Evolutionary conservation across 2,888 invertebrate species (phyloP).

Genomic region (Epirrhoe alternata): DNA sequence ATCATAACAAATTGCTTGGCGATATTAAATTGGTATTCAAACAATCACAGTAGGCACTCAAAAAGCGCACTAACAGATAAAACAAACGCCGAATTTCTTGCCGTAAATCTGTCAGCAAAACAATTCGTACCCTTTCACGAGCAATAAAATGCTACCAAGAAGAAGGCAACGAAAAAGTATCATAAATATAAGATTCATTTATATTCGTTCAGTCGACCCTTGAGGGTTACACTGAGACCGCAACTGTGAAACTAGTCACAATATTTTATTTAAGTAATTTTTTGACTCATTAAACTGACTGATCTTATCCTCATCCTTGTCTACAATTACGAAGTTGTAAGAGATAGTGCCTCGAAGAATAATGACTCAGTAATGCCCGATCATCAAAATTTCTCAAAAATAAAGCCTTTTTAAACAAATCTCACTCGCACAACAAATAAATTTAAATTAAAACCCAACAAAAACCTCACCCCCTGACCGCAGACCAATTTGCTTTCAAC

Average conservation of each 20-base stretch:
- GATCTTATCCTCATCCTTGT: background rate
- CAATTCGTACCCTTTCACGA: constrained; percentile 84
- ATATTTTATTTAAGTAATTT: constrained; percentile 15
- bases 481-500: constrained; percentile 71
- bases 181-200: constrained; percentile 85
- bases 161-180: constrained; percentile 80
- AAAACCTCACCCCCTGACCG: constrained; percentile 68
- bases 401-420: constrained; percentile 34
- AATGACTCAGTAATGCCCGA: constrained; percentile 1
- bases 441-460: constrained; percentile 76
- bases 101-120: constrained; percentile 85
- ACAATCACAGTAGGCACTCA: constrained; percentile 61
- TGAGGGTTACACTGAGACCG: constrained; percentile 67
- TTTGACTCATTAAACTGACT: constrained; percentile 7
- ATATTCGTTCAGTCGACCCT: constrained; percentile 80
- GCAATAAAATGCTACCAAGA: constrained; percentile 83
- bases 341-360: background rate
- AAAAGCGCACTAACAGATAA: constrained; percentile 74
- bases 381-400: constrained; percentile 2
- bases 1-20: constrained; percentile 49
- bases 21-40: constrained; percentile 59
- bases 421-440: constrained; percentile 55
- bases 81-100: constrained; percentile 81
- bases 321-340: background rate
- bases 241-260: constrained; percentile 49